These are phyloP conservation scores for Allacma fusca DNA, from an alignment of 2,888 invertebrate genomes.

Conservation along the genomic window DNA sequence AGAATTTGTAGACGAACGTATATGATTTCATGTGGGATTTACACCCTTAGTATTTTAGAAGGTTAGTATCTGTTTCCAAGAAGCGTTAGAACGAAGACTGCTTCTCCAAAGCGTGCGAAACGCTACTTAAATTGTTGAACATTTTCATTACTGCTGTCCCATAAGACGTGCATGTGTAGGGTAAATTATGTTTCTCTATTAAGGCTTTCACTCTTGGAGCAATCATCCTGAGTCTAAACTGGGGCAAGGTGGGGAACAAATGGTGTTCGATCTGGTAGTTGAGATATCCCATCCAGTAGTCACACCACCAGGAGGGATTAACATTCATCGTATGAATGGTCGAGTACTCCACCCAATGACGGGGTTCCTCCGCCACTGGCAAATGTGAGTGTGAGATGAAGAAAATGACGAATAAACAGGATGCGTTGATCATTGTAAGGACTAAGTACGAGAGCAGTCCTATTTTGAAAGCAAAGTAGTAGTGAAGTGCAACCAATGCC, in stretches of 20 bases:
- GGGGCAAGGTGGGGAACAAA: constrained; percentile 45
- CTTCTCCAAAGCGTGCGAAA: too few species aligned
- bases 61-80: too few species aligned
- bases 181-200: constrained; percentile 33
- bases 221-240: constrained; percentile 31
- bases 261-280: constrained; percentile 47
- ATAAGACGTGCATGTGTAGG: constrained; percentile 32
- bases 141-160: constrained; percentile 14
- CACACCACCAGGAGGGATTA: constrained; percentile 32
- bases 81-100: too few species aligned
- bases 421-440: constrained; percentile 23
- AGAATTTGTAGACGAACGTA: too few species aligned
- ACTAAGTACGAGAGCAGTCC: constrained; percentile 45
- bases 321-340: constrained; percentile 39
- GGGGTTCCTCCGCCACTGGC: constrained; percentile 28
- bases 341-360: constrained; percentile 46
- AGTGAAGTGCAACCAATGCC: not conserved
- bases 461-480: constrained; percentile 45
- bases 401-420: constrained; percentile 34
- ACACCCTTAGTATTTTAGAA: too few species aligned
- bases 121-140: too few species aligned
- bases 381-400: constrained; percentile 43
- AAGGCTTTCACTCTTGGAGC: constrained; percentile 27
- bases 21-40: too few species aligned
- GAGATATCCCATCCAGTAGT: constrained; percentile 44